A percentile compares a stretch with the other conserved stretches of the same genome.
Evolutionary conservation across 2,888 invertebrate species (phyloP).

Genomic region (Alviniconcha strummeri): DNA sequence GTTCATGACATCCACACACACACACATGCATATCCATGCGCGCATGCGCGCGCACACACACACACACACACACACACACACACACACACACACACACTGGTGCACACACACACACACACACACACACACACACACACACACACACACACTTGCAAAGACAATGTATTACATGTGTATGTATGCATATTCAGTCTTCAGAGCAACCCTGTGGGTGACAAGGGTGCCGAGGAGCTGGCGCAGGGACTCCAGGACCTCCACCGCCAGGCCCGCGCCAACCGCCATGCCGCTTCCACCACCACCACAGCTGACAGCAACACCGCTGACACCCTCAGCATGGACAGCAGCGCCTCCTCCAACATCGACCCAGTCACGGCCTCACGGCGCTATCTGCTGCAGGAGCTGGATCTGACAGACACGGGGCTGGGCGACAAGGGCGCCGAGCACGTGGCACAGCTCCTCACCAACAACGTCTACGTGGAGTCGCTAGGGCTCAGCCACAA

Average conservation of each 20-base stretch:
- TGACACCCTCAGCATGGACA: conserved; percentile 28
- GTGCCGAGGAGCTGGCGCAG: conserved; percentile 52
- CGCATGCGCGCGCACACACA: neutral
- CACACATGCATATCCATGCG: too few species aligned
- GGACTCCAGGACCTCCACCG: conserved; percentile 44
- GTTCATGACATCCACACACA: too few species aligned
- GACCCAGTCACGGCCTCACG: neutral
- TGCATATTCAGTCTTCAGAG: conserved; percentile 54
- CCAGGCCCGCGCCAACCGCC: conserved; percentile 27
- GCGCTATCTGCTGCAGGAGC: conserved; percentile 46
- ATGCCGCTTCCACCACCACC: neutral
- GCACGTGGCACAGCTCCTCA: conserved; percentile 53
- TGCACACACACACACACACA: neutral
- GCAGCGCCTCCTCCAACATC: conserved; percentile 8
- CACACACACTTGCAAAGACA: neutral
- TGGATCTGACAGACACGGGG: conserved; percentile 61
- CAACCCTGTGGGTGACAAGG: conserved; percentile 61
- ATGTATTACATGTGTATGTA: too few species aligned
- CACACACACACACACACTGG: too few species aligned
- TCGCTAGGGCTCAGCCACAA: conserved; percentile 62
- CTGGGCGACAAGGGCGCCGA: conserved; percentile 56
- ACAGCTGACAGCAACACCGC: neutral
- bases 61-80: neutral
- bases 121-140: too few species aligned
- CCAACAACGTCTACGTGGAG: conserved; percentile 51